phyloP scores from a whole-genome alignment of 2,113 vertebrate species.

The Mandrillus leucophaeus region DNA sequence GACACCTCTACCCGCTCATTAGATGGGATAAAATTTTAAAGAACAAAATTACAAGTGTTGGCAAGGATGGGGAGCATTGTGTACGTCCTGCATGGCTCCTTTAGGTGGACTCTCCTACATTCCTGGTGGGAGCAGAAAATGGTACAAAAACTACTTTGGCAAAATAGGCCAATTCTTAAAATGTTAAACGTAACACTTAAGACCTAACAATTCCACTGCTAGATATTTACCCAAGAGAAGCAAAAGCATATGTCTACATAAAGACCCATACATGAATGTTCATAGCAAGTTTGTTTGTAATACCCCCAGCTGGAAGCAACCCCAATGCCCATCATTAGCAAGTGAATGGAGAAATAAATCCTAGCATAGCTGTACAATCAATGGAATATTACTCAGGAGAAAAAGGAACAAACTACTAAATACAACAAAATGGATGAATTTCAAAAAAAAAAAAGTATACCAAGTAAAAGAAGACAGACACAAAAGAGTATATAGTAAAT shows the following conservation, averaged over 20 bases:
- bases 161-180: not conserved
- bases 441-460: not conserved
- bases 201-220: not conserved
- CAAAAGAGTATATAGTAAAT: not conserved
- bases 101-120: no score
- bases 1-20: not conserved
- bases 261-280: not conserved
- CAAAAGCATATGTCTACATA: not conserved
- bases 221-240: not conserved
- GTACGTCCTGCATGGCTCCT: accelerated
- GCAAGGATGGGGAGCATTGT: not conserved
- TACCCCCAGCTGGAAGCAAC: not conserved
- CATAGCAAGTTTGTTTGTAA: not conserved
- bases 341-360: not conserved
- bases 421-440: not conserved
- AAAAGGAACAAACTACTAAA: not conserved
- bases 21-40: not conserved
- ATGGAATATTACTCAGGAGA: not conserved
- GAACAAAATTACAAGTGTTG: not conserved
- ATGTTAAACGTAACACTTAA: not conserved
- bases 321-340: not conserved
- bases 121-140: not conserved
- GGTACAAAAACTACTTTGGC: not conserved
- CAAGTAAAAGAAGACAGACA: slow-evolving; percentile 16
- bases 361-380: not conserved